Conservation (phyloP, 2,113 vertebrate species). For the Girardinichthys multiradiatus region DNA sequence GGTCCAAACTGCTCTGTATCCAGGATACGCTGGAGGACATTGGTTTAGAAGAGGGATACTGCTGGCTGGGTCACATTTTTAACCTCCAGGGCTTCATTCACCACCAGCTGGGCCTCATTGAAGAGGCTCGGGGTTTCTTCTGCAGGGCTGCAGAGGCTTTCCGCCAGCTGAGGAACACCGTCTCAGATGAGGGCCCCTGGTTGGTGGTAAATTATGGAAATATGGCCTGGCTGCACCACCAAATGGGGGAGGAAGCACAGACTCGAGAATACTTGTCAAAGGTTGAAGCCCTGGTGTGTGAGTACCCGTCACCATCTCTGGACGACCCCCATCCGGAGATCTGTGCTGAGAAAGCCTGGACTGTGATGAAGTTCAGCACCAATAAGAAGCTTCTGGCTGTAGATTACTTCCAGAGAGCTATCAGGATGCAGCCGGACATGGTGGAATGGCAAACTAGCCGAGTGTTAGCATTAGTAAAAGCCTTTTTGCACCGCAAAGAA, state of each 20-base stretch:
- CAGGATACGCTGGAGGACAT: slow-evolving; percentile 61
- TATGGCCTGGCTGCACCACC: slow-evolving; percentile 66
- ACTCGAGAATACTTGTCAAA: slow-evolving; percentile 43
- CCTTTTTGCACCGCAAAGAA: background rate
- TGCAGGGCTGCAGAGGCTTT: slow-evolving; percentile 56
- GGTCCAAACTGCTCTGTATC: slow-evolving; percentile 20
- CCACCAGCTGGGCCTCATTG: background rate
- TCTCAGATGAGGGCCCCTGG: slow-evolving; percentile 66
- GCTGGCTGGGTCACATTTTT: slow-evolving; percentile 70
- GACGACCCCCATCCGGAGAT: slow-evolving; percentile 63
- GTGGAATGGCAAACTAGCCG: slow-evolving; percentile 63
- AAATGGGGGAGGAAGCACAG: slow-evolving; percentile 20
- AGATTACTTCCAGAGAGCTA: slow-evolving; percentile 62
- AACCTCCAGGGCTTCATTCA: slow-evolving; percentile 68
- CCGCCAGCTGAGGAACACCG: slow-evolving; percentile 50
- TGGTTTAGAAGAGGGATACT: slow-evolving; percentile 27
- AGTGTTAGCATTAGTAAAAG: slow-evolving; percentile 1
- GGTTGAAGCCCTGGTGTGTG: slow-evolving; percentile 11
- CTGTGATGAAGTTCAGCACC: slow-evolving; percentile 60
- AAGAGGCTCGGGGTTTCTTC: slow-evolving; percentile 45
- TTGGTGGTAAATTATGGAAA: slow-evolving; percentile 68
- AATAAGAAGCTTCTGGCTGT: slow-evolving; percentile 16
- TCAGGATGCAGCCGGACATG: slow-evolving; percentile 63
- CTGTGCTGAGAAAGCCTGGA: slow-evolving; percentile 72
- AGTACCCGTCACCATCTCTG: slow-evolving; percentile 44